Base-by-base conservation (phyloP, 1,140 invertebrate genomes). In the Idris sp. region DNA sequence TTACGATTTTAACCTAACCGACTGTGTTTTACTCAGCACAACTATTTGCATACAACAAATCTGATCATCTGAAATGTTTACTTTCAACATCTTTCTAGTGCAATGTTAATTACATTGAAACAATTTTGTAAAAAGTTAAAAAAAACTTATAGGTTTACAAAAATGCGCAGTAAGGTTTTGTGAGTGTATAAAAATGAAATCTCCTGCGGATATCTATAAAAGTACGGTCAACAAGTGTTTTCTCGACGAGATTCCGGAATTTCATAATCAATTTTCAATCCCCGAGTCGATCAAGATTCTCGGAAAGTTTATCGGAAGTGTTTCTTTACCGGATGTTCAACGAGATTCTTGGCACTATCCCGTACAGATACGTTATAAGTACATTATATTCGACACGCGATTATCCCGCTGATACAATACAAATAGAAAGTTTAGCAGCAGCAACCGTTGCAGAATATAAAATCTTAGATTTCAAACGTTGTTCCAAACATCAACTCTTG, bases 201-300 rank as follows among this genome's bases (percentile, higher is more conserved):
- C n/a, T n/a, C n/a, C n/a, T n/a, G n/a, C n/a, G n/a, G n/a, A n/a
- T n/a, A n/a, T n/a, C n/a, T n/a, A n/a, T n/a, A 25, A 18, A 59
- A 6, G 19, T 13, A 49, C 2, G 10, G 54, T 71, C 40, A 54
- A 71, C 61, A 54, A 48, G 31, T 18, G 40, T 54, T 54, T 61
- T 48, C 33, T 36, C 19, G 41, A 58, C 51, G 18, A 72, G 49
- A 64, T 58, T 73, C 58, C 59, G 31, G 13, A 28, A 25, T 74
- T 54, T 68, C 33, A 56, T 61, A 68, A 68, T 65, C 26, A 64
- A 75, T 73, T 73, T 62, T 62, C 35, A 73, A 76, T 67, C 11
- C 22, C 9, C 19, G 30, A 31, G 38, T 72, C n/a, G 46, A 75
- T 69, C 59, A 54, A 65, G 73, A 75, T 69, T 48, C 65, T 65